Percentiles rank a stretch among this genome's conserved stretches.
Conservation (phyloP, 1,140 invertebrate genomes). For the Coelopa frigida region DNA sequence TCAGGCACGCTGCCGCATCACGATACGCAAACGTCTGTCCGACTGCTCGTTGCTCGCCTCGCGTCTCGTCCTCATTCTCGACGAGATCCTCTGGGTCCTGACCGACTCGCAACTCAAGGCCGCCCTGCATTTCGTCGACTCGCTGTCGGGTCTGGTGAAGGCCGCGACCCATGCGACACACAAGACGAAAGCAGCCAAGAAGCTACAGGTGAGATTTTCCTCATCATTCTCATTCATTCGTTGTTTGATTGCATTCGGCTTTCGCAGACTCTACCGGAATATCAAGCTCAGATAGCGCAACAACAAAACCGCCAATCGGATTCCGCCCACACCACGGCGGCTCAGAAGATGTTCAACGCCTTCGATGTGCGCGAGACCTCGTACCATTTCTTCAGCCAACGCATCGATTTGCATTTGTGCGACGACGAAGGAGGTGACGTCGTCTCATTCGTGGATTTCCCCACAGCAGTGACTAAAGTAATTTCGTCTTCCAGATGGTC, state of each 20-base stretch:
- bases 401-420: conserved; percentile 94
- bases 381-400: conserved; percentile 89
- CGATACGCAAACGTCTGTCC: conserved; percentile 80
- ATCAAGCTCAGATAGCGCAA: conserved; percentile 67
- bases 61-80: conserved; percentile 83
- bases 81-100: conserved; percentile 96
- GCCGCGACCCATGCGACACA: conserved; percentile 74
- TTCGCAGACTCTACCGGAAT: conserved; percentile 65
- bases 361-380: conserved; percentile 97
- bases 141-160: conserved; percentile 76
- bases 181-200: conserved; percentile 80
- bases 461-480: neutral
- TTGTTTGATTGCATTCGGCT: conserved; percentile 6
- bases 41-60: conserved; percentile 92
- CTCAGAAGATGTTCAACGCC: conserved; percentile 68
- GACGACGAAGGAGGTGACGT: conserved; percentile 81
- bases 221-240: conserved; percentile 3
- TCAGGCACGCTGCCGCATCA: conserved; percentile 90
- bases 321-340: conserved; percentile 46
- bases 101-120: conserved; percentile 95
- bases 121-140: conserved; percentile 88
- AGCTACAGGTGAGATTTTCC: conserved; percentile 64
- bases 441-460: neutral
- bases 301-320: conserved; percentile 50
- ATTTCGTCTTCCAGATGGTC: conserved; percentile 53